phyloP scores from a whole-genome alignment of 2,797 vertebrate genomes.

The Eremophila alpestris region DNA sequence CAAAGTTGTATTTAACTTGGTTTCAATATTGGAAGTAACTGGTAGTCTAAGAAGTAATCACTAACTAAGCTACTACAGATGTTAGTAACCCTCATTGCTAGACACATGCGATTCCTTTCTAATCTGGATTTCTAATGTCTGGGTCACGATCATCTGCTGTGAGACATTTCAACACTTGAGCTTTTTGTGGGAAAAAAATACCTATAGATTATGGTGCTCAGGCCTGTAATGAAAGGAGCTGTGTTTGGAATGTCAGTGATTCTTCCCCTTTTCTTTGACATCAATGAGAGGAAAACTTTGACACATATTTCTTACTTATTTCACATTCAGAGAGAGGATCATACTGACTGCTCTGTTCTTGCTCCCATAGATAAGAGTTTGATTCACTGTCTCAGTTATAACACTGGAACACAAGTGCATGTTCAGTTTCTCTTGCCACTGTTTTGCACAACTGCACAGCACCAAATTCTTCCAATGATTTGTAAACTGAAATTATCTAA shows the following conservation, averaged over 20 bases:
- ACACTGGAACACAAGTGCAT: background rate
- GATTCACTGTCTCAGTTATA: background rate
- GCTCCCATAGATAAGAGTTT: background rate
- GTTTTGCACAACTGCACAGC: background rate
- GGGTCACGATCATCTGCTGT: background rate
- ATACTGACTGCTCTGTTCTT: background rate
- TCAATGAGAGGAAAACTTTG: background rate
- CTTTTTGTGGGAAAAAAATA: background rate
- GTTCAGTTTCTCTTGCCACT: background rate
- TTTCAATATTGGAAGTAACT: background rate
- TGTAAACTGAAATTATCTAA: background rate
- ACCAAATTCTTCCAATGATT: background rate
- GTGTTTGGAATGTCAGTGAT: background rate
- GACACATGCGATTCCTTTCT: background rate
- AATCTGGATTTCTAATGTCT: background rate
- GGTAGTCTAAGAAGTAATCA: background rate
- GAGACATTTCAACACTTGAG: background rate
- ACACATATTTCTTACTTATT: background rate
- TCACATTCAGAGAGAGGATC: background rate
- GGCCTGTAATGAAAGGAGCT: background rate
- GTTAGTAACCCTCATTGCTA: background rate
- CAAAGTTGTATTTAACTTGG: background rate
- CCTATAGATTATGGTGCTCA: background rate
- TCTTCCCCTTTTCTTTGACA: background rate
- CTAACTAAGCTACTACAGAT: background rate